Percentiles rank a stretch among this genome's conserved stretches.
Conservation (phyloP, 2,113 vertebrate species). For the Lethenteron reissneri region DNA sequence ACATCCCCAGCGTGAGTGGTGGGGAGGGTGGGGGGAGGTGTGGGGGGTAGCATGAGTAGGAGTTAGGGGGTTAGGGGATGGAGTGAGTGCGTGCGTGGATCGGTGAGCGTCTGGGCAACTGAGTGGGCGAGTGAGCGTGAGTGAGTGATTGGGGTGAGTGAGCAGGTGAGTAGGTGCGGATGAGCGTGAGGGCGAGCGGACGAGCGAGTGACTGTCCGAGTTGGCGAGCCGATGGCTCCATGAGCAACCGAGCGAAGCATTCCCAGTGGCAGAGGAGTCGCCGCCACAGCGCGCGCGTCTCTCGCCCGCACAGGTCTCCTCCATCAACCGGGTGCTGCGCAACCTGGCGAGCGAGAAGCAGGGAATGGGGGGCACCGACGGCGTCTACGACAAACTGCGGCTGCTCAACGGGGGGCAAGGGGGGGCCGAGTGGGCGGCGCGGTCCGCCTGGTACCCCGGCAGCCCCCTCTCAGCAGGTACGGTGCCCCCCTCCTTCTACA, state of each 20-base stretch:
- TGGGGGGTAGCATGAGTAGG: too few species aligned
- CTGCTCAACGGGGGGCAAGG: neutral
- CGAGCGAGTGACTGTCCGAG: too few species aligned
- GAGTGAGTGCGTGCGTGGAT: too few species aligned
- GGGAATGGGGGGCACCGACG: neutral
- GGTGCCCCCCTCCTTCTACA: too few species aligned
- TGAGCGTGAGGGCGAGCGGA: too few species aligned
- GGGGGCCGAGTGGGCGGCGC: neutral
- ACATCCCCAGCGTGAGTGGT: too few species aligned
- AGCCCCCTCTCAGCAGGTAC: neutral
- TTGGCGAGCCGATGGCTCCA: neutral
- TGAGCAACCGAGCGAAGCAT: neutral
- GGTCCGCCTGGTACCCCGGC: neutral
- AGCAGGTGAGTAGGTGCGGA: too few species aligned
- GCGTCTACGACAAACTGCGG: neutral
- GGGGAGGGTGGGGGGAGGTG: too few species aligned
- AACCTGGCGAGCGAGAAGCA: slow-evolving; percentile 4
- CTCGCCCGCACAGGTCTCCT: neutral
- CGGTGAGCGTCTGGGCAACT: too few species aligned
- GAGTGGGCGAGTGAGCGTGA: too few species aligned
- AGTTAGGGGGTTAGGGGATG: too few species aligned
- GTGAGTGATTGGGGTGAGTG: too few species aligned
- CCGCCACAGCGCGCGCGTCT: neutral
- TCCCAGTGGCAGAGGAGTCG: neutral
- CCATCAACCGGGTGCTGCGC: slow-evolving; percentile 1